Percentiles rank a stretch among this genome's conserved stretches.
phyloP scores from a whole-genome alignment of 2,797 vertebrate genomes.

The Kryptolebias ocellatus region DNA sequence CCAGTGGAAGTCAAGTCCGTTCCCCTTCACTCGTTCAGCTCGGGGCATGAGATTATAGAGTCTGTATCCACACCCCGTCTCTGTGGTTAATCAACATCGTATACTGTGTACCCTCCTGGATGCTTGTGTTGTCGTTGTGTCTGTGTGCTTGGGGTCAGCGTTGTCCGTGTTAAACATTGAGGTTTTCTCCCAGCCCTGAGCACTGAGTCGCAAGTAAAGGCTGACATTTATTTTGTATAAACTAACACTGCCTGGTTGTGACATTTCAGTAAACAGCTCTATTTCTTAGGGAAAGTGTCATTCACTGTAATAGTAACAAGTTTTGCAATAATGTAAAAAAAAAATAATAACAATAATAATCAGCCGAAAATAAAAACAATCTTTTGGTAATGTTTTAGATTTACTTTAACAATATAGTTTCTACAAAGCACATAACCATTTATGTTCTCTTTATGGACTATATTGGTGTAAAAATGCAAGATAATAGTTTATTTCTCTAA shows the following conservation, averaged over 20 bases:
- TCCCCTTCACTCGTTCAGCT: slow-evolving; percentile 71
- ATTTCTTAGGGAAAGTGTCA: slow-evolving; percentile 12
- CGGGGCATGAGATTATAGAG: slow-evolving; percentile 66
- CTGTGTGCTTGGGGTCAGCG: slow-evolving; percentile 47
- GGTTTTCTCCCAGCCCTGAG: slow-evolving; percentile 48
- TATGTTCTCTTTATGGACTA: neutral
- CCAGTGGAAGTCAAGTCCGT: slow-evolving; percentile 73
- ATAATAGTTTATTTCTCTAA: neutral
- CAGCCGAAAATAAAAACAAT: no score
- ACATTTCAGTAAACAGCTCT: slow-evolving; percentile 15
- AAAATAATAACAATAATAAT: neutral
- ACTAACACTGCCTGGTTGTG: slow-evolving; percentile 17
- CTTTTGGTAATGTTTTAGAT: no score
- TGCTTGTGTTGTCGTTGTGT: slow-evolving; percentile 54
- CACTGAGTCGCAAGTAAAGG: slow-evolving; percentile 22
- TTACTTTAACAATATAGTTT: no score
- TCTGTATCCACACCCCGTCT: slow-evolving; percentile 55
- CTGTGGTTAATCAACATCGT: slow-evolving; percentile 45
- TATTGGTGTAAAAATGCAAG: neutral
- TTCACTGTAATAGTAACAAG: neutral
- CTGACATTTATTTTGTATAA: slow-evolving; percentile 33
- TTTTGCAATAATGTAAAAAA: neutral
- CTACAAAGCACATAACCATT: no score
- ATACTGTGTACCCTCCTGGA: slow-evolving; percentile 38
- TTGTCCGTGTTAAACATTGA: slow-evolving; percentile 51